Evolutionary conservation across 2,888 invertebrate genomes (phyloP).

Genomic region (Luffia ferchaultella): DNA sequence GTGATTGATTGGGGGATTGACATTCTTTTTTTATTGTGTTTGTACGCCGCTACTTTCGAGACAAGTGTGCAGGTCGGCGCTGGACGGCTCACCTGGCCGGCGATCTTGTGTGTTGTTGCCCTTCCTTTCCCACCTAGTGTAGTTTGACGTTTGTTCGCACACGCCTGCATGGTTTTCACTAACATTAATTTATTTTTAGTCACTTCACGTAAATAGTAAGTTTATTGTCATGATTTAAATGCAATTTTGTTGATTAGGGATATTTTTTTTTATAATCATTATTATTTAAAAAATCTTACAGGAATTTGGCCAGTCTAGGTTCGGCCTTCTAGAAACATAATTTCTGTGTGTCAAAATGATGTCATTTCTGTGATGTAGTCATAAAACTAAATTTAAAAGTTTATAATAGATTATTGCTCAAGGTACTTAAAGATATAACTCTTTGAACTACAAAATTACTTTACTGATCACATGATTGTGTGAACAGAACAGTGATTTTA

Average conservation of each 20-base stretch:
- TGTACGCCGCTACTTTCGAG: not conserved
- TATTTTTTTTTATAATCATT: too few species aligned
- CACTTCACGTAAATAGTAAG: conserved; percentile 13
- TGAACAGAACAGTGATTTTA: conserved; percentile 30
- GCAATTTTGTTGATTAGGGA: not conserved
- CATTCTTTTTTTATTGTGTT: not conserved
- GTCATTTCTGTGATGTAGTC: too few species aligned
- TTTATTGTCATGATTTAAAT: conserved; percentile 1
- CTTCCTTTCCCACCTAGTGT: conserved; percentile 38
- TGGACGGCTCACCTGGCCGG: conserved; percentile 40
- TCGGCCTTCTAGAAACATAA: too few species aligned
- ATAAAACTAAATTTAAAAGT: too few species aligned
- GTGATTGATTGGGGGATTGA: not conserved
- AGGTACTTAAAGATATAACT: not conserved
- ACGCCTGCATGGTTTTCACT: conserved; percentile 16
- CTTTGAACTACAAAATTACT: conserved; percentile 24
- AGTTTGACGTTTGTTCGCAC: conserved; percentile 41
- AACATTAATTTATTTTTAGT: conserved; percentile 16
- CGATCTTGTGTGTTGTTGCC: conserved; percentile 52
- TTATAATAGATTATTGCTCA: too few species aligned
- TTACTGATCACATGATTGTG: conserved; percentile 27
- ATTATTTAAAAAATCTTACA: too few species aligned
- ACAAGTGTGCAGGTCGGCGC: conserved; percentile 14
- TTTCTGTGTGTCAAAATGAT: too few species aligned
- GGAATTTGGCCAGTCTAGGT: too few species aligned